phyloP scores from a whole-genome alignment of 2,797 vertebrate species.

The Gambusia yucatana region DNA sequence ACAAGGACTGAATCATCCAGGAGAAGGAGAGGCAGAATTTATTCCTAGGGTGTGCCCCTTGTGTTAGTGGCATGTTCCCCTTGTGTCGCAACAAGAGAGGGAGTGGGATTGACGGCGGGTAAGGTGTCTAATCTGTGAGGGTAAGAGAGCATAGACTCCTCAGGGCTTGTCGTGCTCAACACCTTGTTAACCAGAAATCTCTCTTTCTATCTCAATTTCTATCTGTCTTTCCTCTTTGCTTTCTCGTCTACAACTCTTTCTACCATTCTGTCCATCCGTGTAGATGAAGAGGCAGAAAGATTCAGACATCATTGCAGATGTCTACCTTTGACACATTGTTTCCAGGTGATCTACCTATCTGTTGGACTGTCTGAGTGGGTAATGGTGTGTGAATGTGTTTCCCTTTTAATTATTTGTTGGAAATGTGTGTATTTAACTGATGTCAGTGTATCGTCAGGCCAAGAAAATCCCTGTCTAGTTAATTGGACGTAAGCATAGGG shows the following conservation, averaged over 20 bases:
- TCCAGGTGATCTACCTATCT: slow-evolving; percentile 6
- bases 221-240: slow-evolving; percentile 57
- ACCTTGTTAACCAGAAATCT: slow-evolving; percentile 86
- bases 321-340: not conserved
- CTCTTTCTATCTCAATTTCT: slow-evolving; percentile 73
- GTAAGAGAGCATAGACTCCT: slow-evolving; percentile 82
- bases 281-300: slow-evolving; percentile 15
- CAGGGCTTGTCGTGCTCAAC: slow-evolving; percentile 81
- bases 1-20: slow-evolving; percentile 23
- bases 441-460: slow-evolving; percentile 54
- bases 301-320: not conserved
- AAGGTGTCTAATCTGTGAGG: slow-evolving; percentile 87
- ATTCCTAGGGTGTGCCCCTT: slow-evolving; percentile 55
- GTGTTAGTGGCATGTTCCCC: slow-evolving; percentile 49
- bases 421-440: slow-evolving; percentile 17
- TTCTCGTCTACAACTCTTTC: slow-evolving; percentile 34
- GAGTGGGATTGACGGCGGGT: slow-evolving; percentile 79
- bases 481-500: slow-evolving; percentile 58
- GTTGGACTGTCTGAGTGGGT: slow-evolving; percentile 1
- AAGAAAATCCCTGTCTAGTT: slow-evolving; percentile 66
- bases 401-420: slow-evolving; percentile 17
- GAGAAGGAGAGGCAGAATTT: slow-evolving; percentile 25
- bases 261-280: slow-evolving; percentile 14
- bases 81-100: slow-evolving; percentile 71
- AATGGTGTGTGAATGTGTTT: not conserved